phyloP scores from a whole-genome alignment of 2,113 vertebrate species.

The Dascyllus trimaculatus region DNA sequence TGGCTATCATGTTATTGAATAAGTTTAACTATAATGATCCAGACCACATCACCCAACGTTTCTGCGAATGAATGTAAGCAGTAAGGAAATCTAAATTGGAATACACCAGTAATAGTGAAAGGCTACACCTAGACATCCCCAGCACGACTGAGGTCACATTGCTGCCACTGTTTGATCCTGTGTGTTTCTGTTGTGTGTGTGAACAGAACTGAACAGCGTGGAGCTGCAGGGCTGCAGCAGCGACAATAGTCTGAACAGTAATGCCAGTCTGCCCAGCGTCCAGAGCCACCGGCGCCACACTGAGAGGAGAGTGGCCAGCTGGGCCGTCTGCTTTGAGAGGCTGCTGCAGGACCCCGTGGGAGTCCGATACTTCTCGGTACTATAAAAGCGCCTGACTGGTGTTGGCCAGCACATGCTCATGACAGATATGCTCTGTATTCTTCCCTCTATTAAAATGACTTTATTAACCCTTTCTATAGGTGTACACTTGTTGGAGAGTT shows the following conservation, averaged over 20 bases:
- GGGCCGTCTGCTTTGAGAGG: constrained; percentile 97
- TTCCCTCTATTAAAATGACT: background rate
- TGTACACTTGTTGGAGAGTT: background rate
- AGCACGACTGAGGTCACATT: background rate
- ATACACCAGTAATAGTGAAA: no score
- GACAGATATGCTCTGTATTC: background rate
- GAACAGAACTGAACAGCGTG: constrained; percentile 90
- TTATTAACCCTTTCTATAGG: background rate
- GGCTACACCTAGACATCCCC: no score
- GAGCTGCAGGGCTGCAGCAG: constrained; percentile 93
- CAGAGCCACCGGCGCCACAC: constrained; percentile 92
- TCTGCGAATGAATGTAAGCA: background rate
- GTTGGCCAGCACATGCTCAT: background rate
- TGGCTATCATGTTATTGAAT: no score
- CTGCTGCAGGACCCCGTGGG: constrained; percentile 95
- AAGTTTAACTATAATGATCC: no score
- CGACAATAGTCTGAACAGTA: constrained; percentile 94
- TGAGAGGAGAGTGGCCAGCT: constrained; percentile 93
- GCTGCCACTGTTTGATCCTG: background rate
- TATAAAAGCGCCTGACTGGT: constrained; percentile 35
- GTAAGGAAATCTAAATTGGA: no score
- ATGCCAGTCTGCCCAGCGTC: constrained; percentile 95
- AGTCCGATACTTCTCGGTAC: constrained; percentile 95
- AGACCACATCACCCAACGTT: background rate
- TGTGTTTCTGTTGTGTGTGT: constrained; percentile 41